Evolutionary conservation across 2,888 invertebrate species (phyloP).

Genomic region (Aricia artaxerxes): DNA sequence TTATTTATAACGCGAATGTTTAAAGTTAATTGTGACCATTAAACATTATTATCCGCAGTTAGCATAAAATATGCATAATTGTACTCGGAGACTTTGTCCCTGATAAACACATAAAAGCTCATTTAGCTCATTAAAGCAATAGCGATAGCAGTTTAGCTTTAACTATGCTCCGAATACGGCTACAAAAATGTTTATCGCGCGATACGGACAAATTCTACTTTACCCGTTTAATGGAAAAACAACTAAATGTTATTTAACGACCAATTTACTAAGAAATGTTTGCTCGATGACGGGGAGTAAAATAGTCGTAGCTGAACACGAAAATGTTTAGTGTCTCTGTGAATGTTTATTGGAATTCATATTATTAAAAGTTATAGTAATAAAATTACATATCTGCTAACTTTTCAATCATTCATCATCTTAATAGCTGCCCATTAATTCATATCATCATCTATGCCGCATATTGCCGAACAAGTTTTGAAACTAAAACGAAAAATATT

Average conservation of each 20-base stretch:
- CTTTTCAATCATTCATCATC: neutral
- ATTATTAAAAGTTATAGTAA: neutral
- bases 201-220: neutral
- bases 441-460: neutral
- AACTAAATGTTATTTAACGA: neutral
- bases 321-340: neutral
- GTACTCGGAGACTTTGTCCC: constrained; percentile 5
- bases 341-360: neutral
- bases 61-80: constrained; percentile 21
- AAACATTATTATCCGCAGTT: constrained; percentile 20
- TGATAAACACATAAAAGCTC: constrained; percentile 22
- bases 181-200: constrained; percentile 8
- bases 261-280: neutral
- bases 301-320: neutral
- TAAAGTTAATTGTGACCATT: constrained; percentile 4
- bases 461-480: neutral
- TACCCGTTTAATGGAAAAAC: constrained; percentile 1
- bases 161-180: neutral
- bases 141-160: constrained; percentile 23
- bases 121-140: constrained; percentile 15
- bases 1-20: constrained; percentile 16
- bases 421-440: neutral
- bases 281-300: neutral
- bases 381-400: neutral
- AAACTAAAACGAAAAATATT: neutral